Evolutionary conservation across 2,797 vertebrate species (phyloP).

Genomic region (Psittacula echo): DNA sequence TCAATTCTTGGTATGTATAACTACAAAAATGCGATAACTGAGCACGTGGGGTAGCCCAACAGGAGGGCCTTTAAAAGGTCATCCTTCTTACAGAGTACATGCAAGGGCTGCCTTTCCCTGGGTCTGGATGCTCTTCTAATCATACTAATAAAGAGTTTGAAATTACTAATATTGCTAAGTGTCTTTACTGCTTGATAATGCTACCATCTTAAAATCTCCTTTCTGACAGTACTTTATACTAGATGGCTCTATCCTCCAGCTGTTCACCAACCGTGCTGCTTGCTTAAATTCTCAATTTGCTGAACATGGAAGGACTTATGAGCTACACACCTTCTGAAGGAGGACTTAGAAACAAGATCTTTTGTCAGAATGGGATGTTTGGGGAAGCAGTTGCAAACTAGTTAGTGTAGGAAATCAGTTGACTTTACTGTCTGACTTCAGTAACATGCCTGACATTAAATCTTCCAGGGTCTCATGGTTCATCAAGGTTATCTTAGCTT

Average conservation of each 20-base stretch:
- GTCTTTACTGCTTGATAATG: neutral
- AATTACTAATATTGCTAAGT: neutral
- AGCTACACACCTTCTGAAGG: neutral
- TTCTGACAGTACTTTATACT: neutral
- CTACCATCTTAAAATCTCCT: neutral
- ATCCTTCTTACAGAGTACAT: neutral
- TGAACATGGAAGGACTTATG: neutral
- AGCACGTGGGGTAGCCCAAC: neutral
- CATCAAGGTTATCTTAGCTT: neutral
- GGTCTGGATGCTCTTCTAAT: constrained; percentile 7
- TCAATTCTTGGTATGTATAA: constrained; percentile 85
- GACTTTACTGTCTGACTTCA: neutral
- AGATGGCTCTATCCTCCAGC: neutral
- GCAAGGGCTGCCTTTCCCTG: neutral
- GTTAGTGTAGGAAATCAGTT: neutral
- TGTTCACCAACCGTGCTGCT: neutral
- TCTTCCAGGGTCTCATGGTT: neutral
- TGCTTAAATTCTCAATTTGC: neutral
- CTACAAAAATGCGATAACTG: neutral
- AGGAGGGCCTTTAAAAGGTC: neutral
- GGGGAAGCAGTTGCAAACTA: neutral
- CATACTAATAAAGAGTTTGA: neutral
- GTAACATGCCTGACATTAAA: neutral
- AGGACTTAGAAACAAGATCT: neutral
- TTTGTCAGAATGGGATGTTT: neutral